Evolutionary conservation across 1,140 invertebrate genomes (phyloP), one percentile per base, ranked within the genome.

Genomic region (Drosophila guanche): DNA sequence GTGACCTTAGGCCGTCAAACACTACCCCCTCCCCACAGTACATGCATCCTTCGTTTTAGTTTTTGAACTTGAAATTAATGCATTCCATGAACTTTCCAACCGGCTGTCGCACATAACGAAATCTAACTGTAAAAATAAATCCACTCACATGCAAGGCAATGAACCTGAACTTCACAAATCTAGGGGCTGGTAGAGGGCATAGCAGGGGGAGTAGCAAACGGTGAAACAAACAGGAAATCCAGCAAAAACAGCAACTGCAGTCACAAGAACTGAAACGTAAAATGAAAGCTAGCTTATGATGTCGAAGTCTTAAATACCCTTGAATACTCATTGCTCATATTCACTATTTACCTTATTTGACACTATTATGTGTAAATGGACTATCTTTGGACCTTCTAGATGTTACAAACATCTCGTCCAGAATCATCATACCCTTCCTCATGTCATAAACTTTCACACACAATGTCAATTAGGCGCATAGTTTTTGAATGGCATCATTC

Each of bases 81-180:
- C 23, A 58, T 29, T 48, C 57, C 42, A 37, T 73, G 40, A 57
- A 52, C 25, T 56, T 23, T 45, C 51, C 14, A 52, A 29, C 14
- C 40, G 48, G 12, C 22, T 42, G 37, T 45, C n/a, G 33, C 20
- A 12, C 10, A 37, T 37, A 37, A 52, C 45, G 52, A 52, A 20
- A 61, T 40, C 66, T 62, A 76, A 66, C 60, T 51, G 60, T 62
- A 89, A 76, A 79, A 79, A 76, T 84, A 76, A 84, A 89, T 41
- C 60, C 55, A 5, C 48, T 43, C 63, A 85, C 79, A 79, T 79
- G 75, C 78, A 83, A 88, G 83, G 74, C 83, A 88, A 76, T 83
- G 76, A 88, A 88, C 84, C 72, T 89, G 75, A 89, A 83, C 79
- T 89, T 89, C 67, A 37, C 33, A 79, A 65, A 68, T 51, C 23